Conservation (phyloP, 2,797 vertebrate genomes). For the Gallirallus australis region DNA sequence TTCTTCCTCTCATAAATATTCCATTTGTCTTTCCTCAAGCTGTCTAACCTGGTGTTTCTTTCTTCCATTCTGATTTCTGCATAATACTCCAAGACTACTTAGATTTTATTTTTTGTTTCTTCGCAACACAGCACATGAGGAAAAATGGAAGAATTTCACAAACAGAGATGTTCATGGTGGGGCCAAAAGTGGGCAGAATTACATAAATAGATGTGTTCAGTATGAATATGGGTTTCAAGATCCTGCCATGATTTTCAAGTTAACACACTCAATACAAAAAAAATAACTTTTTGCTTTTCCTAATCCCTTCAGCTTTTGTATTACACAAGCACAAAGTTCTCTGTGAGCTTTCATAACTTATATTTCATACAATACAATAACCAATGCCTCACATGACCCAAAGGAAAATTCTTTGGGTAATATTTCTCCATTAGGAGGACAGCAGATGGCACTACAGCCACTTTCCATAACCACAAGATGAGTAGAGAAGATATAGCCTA, state of each 20-base stretch:
- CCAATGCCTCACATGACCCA: neutral
- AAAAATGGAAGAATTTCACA: neutral
- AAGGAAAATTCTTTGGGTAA: neutral
- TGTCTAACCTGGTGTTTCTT: neutral
- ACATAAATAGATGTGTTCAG: neutral
- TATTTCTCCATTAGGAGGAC: neutral
- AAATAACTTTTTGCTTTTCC: neutral
- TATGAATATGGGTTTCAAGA: neutral
- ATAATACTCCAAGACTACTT: neutral
- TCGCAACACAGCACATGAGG: neutral
- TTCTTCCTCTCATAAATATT: neutral
- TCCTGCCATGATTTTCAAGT: neutral
- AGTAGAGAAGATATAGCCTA: neutral
- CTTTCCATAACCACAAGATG: neutral
- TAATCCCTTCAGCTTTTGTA: neutral
- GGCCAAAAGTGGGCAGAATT: neutral
- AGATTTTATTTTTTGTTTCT: neutral
- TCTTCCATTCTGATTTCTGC: neutral
- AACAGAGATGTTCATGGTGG: neutral
- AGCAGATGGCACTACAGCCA: conserved; percentile 42
- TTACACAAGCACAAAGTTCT: neutral
- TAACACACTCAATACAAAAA: neutral
- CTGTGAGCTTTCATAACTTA: neutral
- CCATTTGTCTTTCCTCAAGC: neutral
- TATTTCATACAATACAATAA: neutral